Evolutionary conservation across 2,888 invertebrate genomes (phyloP).

Genomic region (Arctia plantaginis): DNA sequence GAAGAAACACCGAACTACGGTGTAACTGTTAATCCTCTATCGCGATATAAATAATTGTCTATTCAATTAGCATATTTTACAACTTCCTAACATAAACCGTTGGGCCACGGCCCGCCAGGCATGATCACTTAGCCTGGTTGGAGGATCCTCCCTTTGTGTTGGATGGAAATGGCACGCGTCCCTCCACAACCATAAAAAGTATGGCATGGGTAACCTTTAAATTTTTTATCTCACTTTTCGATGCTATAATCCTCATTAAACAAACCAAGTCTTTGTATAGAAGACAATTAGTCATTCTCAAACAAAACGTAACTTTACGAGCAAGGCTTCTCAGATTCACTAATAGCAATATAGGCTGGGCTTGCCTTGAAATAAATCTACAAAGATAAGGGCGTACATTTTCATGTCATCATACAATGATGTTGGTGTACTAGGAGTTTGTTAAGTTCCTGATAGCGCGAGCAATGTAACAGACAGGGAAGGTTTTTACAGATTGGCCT

Average conservation of each 20-base stretch:
- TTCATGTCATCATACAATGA: conserved; percentile 1
- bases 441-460: conserved; percentile 1
- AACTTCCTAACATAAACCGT: no score
- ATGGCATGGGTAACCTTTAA: no score
- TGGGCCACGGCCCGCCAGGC: no score
- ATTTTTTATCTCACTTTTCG: no score
- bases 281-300: conserved; percentile 5
- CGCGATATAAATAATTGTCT: no score
- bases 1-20: no score
- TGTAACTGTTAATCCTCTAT: no score
- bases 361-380: conserved; percentile 2
- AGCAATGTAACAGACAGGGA: conserved; percentile 2
- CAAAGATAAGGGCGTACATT: conserved; percentile 2
- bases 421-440: neutral
- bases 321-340: conserved; percentile 4
- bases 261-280: neutral
- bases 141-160: no score
- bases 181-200: no score
- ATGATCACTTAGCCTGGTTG: no score
- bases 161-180: no score
- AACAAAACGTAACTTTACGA: neutral
- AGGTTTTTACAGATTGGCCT: neutral
- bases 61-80: no score
- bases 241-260: neutral
- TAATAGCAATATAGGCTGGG: neutral